phyloP scores from a whole-genome alignment of 2,797 vertebrate genomes.

The Silurus aristotelis region DNA sequence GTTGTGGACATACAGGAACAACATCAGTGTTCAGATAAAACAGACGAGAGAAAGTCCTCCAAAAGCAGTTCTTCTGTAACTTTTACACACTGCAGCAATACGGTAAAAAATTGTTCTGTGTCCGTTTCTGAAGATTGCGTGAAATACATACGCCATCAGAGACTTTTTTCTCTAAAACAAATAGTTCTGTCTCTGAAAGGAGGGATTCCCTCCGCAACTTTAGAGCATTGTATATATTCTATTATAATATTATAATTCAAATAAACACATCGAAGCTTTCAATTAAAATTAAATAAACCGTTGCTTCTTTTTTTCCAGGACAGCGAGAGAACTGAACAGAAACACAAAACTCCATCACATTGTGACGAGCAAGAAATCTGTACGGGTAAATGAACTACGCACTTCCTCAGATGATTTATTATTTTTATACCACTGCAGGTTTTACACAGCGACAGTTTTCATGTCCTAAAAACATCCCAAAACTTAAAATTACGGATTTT shows the following conservation, averaged over 20 bases:
- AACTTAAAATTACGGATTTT: too few species aligned
- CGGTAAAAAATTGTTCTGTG: too few species aligned
- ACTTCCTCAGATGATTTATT: neutral
- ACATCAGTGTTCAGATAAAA: too few species aligned
- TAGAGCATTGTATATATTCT: neutral
- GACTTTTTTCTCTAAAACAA: neutral
- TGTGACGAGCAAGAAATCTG: conserved; percentile 62
- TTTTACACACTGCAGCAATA: too few species aligned
- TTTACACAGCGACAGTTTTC: too few species aligned
- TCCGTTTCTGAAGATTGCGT: neutral
- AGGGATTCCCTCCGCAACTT: neutral
- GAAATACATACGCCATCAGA: neutral
- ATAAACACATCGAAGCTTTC: neutral
- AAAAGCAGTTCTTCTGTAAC: too few species aligned
- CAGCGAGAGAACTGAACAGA: conserved; percentile 13
- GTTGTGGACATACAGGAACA: too few species aligned
- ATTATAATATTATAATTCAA: neutral
- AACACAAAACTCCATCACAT: neutral
- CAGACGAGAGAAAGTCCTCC: too few species aligned
- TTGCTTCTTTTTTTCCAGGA: conserved; percentile 21
- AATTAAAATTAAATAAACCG: neutral
- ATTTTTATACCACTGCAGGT: neutral
- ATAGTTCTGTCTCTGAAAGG: neutral
- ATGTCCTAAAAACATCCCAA: too few species aligned
- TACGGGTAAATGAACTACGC: conserved; percentile 61